These are phyloP conservation scores for Heliothis virescens DNA, from an alignment of 1,140 invertebrate species.

Conservation along the genomic window DNA sequence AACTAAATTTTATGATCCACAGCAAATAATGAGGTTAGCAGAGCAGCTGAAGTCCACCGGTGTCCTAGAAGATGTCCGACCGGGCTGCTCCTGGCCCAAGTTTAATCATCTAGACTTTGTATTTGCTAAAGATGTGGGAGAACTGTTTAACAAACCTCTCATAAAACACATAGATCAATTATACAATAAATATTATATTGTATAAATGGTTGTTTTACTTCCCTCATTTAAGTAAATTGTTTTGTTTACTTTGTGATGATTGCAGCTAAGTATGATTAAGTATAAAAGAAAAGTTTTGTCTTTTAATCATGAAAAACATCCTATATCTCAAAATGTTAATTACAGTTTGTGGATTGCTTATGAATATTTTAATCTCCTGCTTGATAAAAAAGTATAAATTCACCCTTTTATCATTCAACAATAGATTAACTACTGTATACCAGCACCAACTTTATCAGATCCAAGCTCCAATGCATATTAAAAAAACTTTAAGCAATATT, in stretches of 20 bases:
- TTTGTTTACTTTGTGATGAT: neutral
- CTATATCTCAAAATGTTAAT: too few relatives aligned
- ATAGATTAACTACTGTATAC: too few relatives aligned
- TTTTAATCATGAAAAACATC: too few relatives aligned
- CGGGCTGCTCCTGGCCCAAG: conserved; percentile 71
- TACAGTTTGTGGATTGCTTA: too few relatives aligned
- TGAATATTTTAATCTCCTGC: too few relatives aligned
- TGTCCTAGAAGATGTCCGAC: conserved; percentile 63
- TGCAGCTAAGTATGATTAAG: too few relatives aligned
- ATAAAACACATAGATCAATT: conserved; percentile 64
- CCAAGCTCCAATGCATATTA: too few relatives aligned
- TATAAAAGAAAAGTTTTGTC: too few relatives aligned
- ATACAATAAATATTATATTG: conserved; percentile 72
- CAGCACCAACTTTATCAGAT: too few relatives aligned
- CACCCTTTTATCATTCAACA: too few relatives aligned
- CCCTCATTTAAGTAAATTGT: neutral
- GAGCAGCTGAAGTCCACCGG: conserved; percentile 63
- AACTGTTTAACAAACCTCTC: conserved; percentile 67
- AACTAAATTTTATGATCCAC: conserved; percentile 19
- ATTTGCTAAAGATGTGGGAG: conserved; percentile 73
- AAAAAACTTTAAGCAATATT: too few relatives aligned
- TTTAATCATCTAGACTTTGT: conserved; percentile 79
- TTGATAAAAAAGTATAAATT: too few relatives aligned
- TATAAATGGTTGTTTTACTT: conserved; percentile 13
- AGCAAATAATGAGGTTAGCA: conserved; percentile 75